Evolutionary conservation across 2,888 invertebrate species (phyloP), one percentile per base, ranked within the genome.

Genomic region (Sminthurinus aureus): DNA sequence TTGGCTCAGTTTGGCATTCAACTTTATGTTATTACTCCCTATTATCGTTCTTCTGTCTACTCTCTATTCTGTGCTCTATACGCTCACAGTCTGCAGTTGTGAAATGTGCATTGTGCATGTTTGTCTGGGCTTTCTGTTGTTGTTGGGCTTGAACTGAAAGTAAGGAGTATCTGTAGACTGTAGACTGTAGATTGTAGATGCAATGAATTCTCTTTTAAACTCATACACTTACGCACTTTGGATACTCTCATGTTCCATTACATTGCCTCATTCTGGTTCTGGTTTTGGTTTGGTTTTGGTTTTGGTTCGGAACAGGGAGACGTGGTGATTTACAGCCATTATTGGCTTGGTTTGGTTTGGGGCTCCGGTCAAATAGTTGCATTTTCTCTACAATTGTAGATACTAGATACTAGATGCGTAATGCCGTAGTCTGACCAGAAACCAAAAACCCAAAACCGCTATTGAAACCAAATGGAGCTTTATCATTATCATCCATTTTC

Each of bases 21-120:
- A 84, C 79, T 84, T 84, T 82, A 84, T 84, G 84, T 82, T 84
- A 84, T 84, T 80, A 82, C 84, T 78, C 58, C 26, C 82, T 79
- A 84, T 84, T 84, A 84, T 77, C 83, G 18, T 75, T 79, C 6
- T 78, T 58, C 58, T 78, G 20, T 78, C 38, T 22, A 38, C 38
- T 38, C 0, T 66, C 79, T 22, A n/a, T 64, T 66, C 24, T 66
- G 13, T 66, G 1, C 1, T 51, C 66, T 79, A 9, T n/a, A n/a
- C n/a, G n/a, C n/a, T n/a, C n/a, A n/a, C 38, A 38, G 38, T 38
- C 38, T 38, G 6, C 38, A 38, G 38, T 64, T 79, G 67, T 18
- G 11, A 3, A 20, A 78, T 58, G 58, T 52, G 11, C 38, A n/a
- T n/a, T n/a, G n/a, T 38, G 6, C 38, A n/a, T 38, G 38, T 38